Evolutionary conservation across 1,140 invertebrate genomes (phyloP).

Genomic region (Mycetomoellerius zeteki): DNA sequence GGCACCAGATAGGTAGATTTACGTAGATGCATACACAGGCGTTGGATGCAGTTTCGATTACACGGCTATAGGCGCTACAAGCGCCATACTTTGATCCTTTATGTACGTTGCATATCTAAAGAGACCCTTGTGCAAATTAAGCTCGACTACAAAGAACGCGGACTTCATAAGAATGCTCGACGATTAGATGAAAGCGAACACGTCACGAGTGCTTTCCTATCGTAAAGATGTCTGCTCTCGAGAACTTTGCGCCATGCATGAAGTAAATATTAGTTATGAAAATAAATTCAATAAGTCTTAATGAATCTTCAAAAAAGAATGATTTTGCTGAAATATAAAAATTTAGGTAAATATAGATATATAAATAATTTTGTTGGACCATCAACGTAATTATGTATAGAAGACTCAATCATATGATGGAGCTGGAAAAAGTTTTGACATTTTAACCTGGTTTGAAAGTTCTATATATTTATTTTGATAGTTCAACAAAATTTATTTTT

Average conservation of each 20-base stretch:
- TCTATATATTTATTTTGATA: no score
- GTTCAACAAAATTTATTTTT: no score
- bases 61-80: constrained; percentile 57
- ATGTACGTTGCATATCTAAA: constrained; percentile 56
- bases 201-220: constrained; percentile 24
- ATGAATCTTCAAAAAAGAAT: background rate
- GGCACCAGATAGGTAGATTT: constrained; percentile 32
- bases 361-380: no score
- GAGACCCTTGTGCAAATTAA: constrained; percentile 55
- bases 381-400: no score
- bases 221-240: background rate
- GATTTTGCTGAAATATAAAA: no score
- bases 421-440: no score
- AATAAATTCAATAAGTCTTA: constrained; percentile 9
- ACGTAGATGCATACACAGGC: constrained; percentile 28
- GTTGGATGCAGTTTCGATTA: constrained; percentile 58
- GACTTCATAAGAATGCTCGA: constrained; percentile 47
- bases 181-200: constrained; percentile 38
- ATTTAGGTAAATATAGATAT: no score
- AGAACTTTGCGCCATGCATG: background rate
- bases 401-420: no score
- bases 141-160: constrained; percentile 14
- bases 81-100: constrained; percentile 59
- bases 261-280: background rate
- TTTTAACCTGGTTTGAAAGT: no score